Percentiles rank a stretch among this genome's conserved stretches.
phyloP scores from a whole-genome alignment of 2,888 invertebrate genomes.

The Drosophila nigricruria region DNA sequence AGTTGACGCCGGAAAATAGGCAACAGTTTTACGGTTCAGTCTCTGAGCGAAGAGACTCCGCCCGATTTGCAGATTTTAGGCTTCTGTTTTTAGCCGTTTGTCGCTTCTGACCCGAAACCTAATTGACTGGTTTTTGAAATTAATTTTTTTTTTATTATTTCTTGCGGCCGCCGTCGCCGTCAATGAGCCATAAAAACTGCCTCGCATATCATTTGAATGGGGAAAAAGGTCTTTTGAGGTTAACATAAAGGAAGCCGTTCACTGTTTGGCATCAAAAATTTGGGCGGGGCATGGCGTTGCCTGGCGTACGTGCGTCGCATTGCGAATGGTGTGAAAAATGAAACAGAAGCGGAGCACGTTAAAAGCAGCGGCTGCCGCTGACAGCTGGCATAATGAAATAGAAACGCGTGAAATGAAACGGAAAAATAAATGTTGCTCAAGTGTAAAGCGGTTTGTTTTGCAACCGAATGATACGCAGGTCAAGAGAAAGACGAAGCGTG shows the following conservation, averaged over 20 bases:
- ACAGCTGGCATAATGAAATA: conserved; percentile 73
- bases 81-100: conserved; percentile 15
- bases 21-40: conserved; percentile 19
- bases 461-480: conserved; percentile 19
- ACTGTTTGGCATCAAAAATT: conserved; percentile 21
- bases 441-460: conserved; percentile 62
- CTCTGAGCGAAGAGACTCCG: not conserved
- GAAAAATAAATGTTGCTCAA: conserved; percentile 74
- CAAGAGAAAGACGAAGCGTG: not conserved
- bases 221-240: conserved; percentile 57
- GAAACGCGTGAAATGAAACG: conserved; percentile 73
- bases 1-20: conserved; percentile 42
- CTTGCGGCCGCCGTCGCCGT: conserved; percentile 22
- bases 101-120: conserved; percentile 34
- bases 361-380: conserved; percentile 62
- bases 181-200: conserved; percentile 68
- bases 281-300: conserved; percentile 21
- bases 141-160: conserved; percentile 50
- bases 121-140: conserved; percentile 72
- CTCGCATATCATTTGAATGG: conserved; percentile 61
- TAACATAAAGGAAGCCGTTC: conserved; percentile 48
- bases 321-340: conserved; percentile 70
- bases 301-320: conserved; percentile 64
- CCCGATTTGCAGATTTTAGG: conserved; percentile 1
- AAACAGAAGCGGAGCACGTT: conserved; percentile 54